phyloP scores from a whole-genome alignment of 2,113 vertebrate species.

The Nematolebias whitei region DNA sequence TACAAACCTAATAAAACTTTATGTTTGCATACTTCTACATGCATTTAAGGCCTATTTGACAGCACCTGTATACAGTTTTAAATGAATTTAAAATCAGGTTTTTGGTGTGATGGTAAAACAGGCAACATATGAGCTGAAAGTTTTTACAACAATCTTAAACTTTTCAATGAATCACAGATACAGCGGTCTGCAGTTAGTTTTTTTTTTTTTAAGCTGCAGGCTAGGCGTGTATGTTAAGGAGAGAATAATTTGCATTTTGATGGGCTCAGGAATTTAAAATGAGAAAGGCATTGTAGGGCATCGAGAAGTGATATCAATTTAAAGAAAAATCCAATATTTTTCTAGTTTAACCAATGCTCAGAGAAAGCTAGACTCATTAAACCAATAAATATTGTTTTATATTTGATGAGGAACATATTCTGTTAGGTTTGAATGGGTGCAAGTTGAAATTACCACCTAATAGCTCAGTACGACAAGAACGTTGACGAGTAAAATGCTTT shows the following conservation, averaged over 20 bases:
- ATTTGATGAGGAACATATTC: background rate
- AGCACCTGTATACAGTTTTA: background rate
- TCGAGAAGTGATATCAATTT: background rate
- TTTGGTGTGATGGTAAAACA: no score
- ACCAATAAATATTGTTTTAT: background rate
- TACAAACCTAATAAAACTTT: no score
- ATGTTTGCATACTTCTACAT: no score
- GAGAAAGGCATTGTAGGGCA: background rate
- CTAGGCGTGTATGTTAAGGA: background rate
- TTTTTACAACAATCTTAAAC: background rate
- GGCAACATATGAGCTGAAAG: background rate
- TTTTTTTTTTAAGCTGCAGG: background rate
- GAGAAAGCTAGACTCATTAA: background rate
- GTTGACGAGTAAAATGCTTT: slow-evolving; percentile 5
- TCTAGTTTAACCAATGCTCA: background rate
- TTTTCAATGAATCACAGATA: background rate
- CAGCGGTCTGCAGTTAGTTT: background rate
- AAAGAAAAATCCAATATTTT: background rate
- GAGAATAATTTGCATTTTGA: slow-evolving; percentile 13
- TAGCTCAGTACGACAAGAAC: background rate
- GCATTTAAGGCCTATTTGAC: no score
- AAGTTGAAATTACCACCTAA: no score
- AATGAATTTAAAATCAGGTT: background rate
- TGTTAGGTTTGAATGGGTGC: background rate
- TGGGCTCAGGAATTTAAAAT: background rate